phyloP scores from a whole-genome alignment of 2,797 vertebrate genomes.

The Lerista edwardsae region DNA sequence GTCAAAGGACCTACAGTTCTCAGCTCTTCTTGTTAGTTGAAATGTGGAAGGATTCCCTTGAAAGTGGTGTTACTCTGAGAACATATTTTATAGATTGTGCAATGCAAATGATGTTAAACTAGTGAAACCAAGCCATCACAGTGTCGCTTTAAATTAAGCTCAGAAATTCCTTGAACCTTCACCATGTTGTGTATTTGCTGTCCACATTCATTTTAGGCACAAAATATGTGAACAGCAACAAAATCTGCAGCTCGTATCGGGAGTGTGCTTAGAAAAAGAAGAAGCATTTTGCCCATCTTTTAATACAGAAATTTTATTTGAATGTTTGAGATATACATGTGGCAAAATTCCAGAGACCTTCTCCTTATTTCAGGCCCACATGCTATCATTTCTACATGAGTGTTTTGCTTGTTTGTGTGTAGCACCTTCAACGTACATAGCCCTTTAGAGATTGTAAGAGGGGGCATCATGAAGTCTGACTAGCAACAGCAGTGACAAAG shows the following conservation, averaged over 20 bases:
- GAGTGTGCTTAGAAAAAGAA: constrained; percentile 64
- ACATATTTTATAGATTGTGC: background rate
- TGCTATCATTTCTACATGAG: background rate
- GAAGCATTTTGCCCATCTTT: background rate
- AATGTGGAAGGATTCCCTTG: background rate
- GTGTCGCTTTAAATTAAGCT: background rate
- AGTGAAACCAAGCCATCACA: background rate
- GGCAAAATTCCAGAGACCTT: background rate
- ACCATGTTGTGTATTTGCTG: constrained; percentile 16
- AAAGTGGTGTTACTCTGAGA: background rate
- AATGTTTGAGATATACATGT: background rate
- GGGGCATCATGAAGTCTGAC: background rate
- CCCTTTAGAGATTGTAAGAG: too few species aligned
- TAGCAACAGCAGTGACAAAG: background rate
- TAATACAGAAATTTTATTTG: background rate
- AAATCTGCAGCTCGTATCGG: constrained; percentile 65
- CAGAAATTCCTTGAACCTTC: background rate
- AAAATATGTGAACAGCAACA: constrained; percentile 53
- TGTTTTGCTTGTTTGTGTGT: background rate
- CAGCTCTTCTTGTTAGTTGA: background rate
- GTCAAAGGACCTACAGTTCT: background rate
- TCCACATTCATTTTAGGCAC: background rate
- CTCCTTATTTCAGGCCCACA: background rate
- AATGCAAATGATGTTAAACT: background rate
- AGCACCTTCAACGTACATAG: background rate